These are phyloP conservation scores for Cistogaster globosa DNA, from an alignment of 2,888 invertebrate genomes.

Conservation along the genomic window DNA sequence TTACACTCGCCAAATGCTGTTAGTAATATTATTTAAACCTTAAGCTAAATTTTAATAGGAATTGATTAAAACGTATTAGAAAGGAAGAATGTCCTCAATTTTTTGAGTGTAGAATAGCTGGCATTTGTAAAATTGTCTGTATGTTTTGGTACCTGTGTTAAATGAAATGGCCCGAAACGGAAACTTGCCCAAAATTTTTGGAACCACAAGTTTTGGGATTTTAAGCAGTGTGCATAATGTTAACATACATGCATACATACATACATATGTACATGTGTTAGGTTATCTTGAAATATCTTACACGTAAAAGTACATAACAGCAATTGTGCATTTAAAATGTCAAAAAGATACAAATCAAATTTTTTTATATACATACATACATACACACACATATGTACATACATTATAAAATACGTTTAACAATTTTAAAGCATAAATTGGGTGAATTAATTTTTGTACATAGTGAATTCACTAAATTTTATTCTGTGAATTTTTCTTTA, in stretches of 20 bases:
- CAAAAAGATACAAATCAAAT: slow-evolving; percentile 57
- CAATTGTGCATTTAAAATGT: slow-evolving; percentile 60
- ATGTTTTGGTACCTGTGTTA: slow-evolving; percentile 39
- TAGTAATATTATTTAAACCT: not conserved
- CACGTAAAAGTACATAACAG: slow-evolving; percentile 52
- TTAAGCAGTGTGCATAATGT: not conserved
- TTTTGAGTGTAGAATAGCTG: slow-evolving; percentile 26
- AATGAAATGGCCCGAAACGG: slow-evolving; percentile 63
- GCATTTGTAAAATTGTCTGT: slow-evolving; percentile 18
- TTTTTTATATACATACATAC: no score
- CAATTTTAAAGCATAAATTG: slow-evolving; percentile 18
- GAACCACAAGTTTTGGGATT: slow-evolving; percentile 49
- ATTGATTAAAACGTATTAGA: no score
- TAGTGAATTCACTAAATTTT: not conserved
- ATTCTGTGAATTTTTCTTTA: not conserved
- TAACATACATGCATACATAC: no score
- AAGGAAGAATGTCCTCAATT: not conserved
- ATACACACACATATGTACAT: no score
- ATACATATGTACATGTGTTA: not conserved
- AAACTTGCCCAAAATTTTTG: slow-evolving; percentile 63
- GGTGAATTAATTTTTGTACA: slow-evolving; percentile 42
- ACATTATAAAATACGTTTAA: no score
- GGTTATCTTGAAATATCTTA: slow-evolving; percentile 57
- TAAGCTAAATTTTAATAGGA: not conserved
- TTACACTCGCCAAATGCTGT: slow-evolving; percentile 32